Evolutionary conservation across 2,888 invertebrate species (phyloP), one percentile per base, ranked within the genome.

Genomic region (Amblyteles armatorius): DNA sequence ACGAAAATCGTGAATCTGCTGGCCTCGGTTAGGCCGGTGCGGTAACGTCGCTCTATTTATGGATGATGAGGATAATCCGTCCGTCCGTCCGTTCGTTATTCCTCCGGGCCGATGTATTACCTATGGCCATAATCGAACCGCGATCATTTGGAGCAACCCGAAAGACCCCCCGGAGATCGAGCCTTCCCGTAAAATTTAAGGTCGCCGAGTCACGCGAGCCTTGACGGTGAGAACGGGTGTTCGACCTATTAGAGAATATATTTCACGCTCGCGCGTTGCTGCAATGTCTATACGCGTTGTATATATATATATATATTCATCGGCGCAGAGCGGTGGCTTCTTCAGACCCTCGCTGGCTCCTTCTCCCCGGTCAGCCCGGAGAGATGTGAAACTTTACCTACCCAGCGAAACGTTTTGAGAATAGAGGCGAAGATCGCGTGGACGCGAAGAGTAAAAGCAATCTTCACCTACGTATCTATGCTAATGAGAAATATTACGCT

Each of bases 391-490:
- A 79, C 72, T 80, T 78, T 77, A 83, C 57, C 68, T 73, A 84
- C 71, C 76, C 68, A 82, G 67, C 67, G 82, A 82, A 82, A 79
- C 73, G 84, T 84, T 82, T 84, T 82, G 67, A 82, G 79, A 85
- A 85, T 76, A 52, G 76, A 82, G 79, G 77, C 82, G 79, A 87
- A 84, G 83, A 82, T 87, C 83, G 87, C 88, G 88, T 87, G 88
- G 84, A 87, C 86, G 81, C 86, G 67, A 85, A 87, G 88, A 84
- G 85, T 88, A 86, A 84, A 84, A 83, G 86, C 85, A 88, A 88
- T 88, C 88, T 88, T 88, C 86, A 88, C 87, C 85, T 84, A 87
- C 78, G 88, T 87, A 87, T 88, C 88, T 88, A 88, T 88, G 88
- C 83, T 88, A 88, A 88, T 88, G 86, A 84, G 87, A 83, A 82